Percentiles rank a stretch among this genome's conserved stretches.
Conservation (phyloP, 2,888 invertebrate species). For the Xylota segnis region DNA sequence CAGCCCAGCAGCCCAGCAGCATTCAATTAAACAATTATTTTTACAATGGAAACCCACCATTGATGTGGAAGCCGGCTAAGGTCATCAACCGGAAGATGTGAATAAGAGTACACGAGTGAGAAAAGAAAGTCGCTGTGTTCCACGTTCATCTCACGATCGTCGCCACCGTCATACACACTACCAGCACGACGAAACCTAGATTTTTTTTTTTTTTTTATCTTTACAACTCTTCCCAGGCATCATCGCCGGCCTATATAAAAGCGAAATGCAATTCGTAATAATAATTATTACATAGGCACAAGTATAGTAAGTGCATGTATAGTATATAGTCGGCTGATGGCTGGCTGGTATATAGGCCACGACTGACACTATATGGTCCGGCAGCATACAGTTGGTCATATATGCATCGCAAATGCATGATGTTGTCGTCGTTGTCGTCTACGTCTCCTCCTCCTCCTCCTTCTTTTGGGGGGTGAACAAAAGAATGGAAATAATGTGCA, state of each 20-base stretch:
- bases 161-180: slow-evolving; percentile 29
- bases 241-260: slow-evolving; percentile 36
- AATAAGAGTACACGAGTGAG: slow-evolving; percentile 40
- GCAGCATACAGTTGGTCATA: slow-evolving; percentile 25
- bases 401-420: slow-evolving; percentile 25
- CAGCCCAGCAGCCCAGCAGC: slow-evolving; percentile 17
- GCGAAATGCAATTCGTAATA: slow-evolving; percentile 31
- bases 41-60: slow-evolving; percentile 55
- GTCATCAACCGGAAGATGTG: slow-evolving; percentile 83
- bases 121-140: slow-evolving; percentile 71
- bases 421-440: too few relatives aligned
- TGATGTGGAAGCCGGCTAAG: slow-evolving; percentile 80
- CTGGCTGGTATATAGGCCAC: slow-evolving; percentile 62
- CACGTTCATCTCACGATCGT: slow-evolving; percentile 7
- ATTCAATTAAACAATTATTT: slow-evolving; percentile 69
- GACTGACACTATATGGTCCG: slow-evolving; percentile 5
- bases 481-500: slow-evolving; percentile 70
- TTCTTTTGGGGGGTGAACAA: slow-evolving; percentile 17
- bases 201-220: slow-evolving; percentile 3
- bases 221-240: slow-evolving; percentile 30
- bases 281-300: slow-evolving; percentile 43
- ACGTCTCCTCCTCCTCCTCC: too few relatives aligned
- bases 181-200: slow-evolving; percentile 32
- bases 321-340: background rate
- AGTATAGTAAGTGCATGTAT: slow-evolving; percentile 1